phyloP scores from a whole-genome alignment of 2,888 invertebrate species.

The Pollenia griseotomentosa region DNA sequence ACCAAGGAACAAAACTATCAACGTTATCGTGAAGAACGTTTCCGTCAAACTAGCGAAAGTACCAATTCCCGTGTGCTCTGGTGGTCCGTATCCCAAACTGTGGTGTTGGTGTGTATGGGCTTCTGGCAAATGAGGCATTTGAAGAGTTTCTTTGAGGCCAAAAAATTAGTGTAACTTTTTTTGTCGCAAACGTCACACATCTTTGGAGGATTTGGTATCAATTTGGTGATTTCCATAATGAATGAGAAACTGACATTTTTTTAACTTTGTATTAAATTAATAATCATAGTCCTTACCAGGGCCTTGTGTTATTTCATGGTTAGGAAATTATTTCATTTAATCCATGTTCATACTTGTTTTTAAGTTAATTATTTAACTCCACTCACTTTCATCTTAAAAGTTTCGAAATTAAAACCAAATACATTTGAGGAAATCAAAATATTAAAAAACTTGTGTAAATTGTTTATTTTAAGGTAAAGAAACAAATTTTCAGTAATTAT shows the following conservation, averaged over 20 bases:
- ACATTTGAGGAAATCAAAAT: conserved; percentile 29
- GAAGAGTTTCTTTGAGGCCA: conserved; percentile 99
- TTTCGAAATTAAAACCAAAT: conserved; percentile 27
- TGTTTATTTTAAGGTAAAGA: conserved; percentile 16
- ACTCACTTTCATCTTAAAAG: conserved; percentile 4
- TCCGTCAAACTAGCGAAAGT: conserved; percentile 98
- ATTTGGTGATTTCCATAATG: conserved; percentile 69
- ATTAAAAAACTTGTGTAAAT: conserved; percentile 10
- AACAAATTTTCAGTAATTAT: conserved; percentile 35
- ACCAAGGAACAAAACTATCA: conserved; percentile 99
- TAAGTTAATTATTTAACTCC: background rate
- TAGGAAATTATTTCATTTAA: conserved; percentile 8
- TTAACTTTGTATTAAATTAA: conserved; percentile 56
- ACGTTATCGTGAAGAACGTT: conserved; percentile 98
- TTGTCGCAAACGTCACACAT: background rate
- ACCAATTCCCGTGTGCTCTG: conserved; percentile 97
- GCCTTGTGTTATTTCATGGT: background rate
- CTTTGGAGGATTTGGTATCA: conserved; percentile 72
- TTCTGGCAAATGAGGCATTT: conserved; percentile 99
- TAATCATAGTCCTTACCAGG: conserved; percentile 21
- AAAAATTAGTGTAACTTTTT: conserved; percentile 95
- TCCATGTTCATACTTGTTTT: conserved; percentile 4
- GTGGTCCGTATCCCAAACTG: conserved; percentile 98
- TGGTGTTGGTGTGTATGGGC: conserved; percentile 95
- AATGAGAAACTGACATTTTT: conserved; percentile 53